A percentile compares a stretch with the other conserved stretches of the same genome.
Conservation (phyloP, 2,888 invertebrate species). For the Macrosoma leucophasiata region DNA sequence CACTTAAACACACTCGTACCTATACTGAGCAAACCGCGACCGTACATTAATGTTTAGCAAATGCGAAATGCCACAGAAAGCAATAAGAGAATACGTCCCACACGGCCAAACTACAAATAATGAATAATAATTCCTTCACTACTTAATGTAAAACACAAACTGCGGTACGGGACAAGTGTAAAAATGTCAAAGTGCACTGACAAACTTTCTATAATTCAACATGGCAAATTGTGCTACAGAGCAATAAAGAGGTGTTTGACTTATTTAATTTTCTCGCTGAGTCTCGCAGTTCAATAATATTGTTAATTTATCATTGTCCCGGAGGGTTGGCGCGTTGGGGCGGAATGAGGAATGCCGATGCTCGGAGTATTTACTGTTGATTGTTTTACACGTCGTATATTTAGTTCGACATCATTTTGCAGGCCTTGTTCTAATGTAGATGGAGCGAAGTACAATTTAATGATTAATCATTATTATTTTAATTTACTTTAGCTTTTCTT, state of each 20-base stretch:
- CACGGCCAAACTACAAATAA: slow-evolving; percentile 48
- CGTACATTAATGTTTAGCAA: slow-evolving; percentile 54
- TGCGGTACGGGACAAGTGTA: slow-evolving; percentile 33
- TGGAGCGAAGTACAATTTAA: too few species aligned
- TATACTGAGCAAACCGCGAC: slow-evolving; percentile 49
- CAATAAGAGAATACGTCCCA: slow-evolving; percentile 37
- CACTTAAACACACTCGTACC: slow-evolving; percentile 37
- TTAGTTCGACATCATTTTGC: too few species aligned
- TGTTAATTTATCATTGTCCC: slow-evolving; percentile 61
- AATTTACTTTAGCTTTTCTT: too few species aligned
- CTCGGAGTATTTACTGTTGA: slow-evolving; percentile 19
- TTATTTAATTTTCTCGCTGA: slow-evolving; percentile 50
- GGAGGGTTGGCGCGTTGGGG: slow-evolving; percentile 30
- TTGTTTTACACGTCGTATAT: too few species aligned
- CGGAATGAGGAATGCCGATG: slow-evolving; percentile 27
- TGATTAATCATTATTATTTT: too few species aligned
- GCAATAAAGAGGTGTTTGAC: slow-evolving; percentile 39
- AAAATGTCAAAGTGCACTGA: slow-evolving; percentile 33
- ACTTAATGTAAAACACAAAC: slow-evolving; percentile 44
- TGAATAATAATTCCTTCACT: slow-evolving; percentile 54
- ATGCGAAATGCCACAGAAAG: slow-evolving; percentile 51
- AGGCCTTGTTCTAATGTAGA: too few species aligned
- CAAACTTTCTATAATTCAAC: slow-evolving; percentile 43
- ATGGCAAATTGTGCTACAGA: slow-evolving; percentile 25
- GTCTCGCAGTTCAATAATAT: slow-evolving; percentile 46